phyloP scores from a whole-genome alignment of 2,797 vertebrate species.

The Astyanax mexicanus region DNA sequence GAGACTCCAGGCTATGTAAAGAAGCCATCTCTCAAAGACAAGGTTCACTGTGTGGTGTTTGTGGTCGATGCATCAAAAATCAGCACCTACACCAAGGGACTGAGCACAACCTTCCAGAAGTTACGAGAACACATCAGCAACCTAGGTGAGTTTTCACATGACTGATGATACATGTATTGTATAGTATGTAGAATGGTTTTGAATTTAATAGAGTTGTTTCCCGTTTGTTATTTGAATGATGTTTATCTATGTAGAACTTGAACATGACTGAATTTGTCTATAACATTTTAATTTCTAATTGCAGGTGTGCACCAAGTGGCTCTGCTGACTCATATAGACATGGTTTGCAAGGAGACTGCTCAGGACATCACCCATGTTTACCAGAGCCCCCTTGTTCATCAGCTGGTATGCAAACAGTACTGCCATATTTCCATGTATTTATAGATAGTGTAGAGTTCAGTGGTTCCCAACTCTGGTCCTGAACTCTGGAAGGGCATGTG shows the following conservation, averaged over 20 bases:
- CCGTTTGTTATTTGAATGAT: too few species aligned
- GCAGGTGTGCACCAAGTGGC: slow-evolving; percentile 78
- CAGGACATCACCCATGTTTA: slow-evolving; percentile 66
- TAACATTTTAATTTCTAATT: neutral
- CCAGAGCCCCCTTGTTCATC: slow-evolving; percentile 48
- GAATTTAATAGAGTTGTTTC: too few species aligned
- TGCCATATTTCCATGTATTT: neutral
- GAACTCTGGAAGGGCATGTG: too few species aligned
- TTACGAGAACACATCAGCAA: slow-evolving; percentile 75
- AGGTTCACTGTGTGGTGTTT: slow-evolving; percentile 77
- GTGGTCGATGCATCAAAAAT: slow-evolving; percentile 72
- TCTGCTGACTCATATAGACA: slow-evolving; percentile 74
- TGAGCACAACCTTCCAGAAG: slow-evolving; percentile 62
- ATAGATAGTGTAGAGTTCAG: neutral
- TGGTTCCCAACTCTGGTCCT: too few species aligned
- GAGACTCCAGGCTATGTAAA: slow-evolving; percentile 69
- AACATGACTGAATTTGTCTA: neutral
- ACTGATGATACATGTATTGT: too few species aligned
- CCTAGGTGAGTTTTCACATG: slow-evolving; percentile 67
- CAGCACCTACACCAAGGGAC: slow-evolving; percentile 55
- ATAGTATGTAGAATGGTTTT: too few species aligned
- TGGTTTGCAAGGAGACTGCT: slow-evolving; percentile 56
- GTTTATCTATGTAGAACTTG: too few species aligned
- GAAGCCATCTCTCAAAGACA: slow-evolving; percentile 63
- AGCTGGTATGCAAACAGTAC: slow-evolving; percentile 55